Base-by-base conservation (phyloP, 1,140 invertebrate species). In the Leptoteleia sp. region DNA sequence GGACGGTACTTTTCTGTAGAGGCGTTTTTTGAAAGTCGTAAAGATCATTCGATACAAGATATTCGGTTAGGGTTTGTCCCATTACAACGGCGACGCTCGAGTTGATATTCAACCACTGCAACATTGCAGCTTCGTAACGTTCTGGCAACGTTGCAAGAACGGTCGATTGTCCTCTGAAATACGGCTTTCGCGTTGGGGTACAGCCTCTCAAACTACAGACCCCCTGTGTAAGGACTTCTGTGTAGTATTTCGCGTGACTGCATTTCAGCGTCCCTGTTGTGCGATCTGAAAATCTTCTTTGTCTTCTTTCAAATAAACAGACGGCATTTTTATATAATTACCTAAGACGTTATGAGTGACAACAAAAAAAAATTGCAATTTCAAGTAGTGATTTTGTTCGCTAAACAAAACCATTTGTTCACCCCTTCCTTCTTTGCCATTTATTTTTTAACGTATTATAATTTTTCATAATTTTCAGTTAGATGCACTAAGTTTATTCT, bases 131-230 rank as follows among this genome's bases (percentile, higher is more conserved):
- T 50, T 11, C n/a, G 38, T 19, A 33, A 33, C 22, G 45, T 70
- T 70, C 52, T 70, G 52, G 65, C 65, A 70, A 59, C 52, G 65
- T 70, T 70, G 65, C 65, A 59, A 33, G 52, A 59, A 50, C 33
- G 29, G 54, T 70, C 52, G 25, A 70, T 70, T 70, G 62, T 67
- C 48, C 62, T 67, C n/a, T 55, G 12, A 40, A 67, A 67, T 65
- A 67, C 33, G 12, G 27, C 19, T 47, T 11, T 27, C 31, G 9
- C 45, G 22, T 52, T 31, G 37, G 61, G 61, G 47, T 52, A 64
- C 61, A 35, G 16, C 19, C 37, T 33, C 50, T 55, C 50, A 29
- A 55, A 47, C 27, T 38, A 11, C 19, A 29, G 37, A 52, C 50
- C 62, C 61, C 62, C 38, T 67, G 17, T 55, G 50, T 12, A 45